Base-by-base conservation (phyloP, 23 tunicate genomes). In the Phallusia fumigata region DNA sequence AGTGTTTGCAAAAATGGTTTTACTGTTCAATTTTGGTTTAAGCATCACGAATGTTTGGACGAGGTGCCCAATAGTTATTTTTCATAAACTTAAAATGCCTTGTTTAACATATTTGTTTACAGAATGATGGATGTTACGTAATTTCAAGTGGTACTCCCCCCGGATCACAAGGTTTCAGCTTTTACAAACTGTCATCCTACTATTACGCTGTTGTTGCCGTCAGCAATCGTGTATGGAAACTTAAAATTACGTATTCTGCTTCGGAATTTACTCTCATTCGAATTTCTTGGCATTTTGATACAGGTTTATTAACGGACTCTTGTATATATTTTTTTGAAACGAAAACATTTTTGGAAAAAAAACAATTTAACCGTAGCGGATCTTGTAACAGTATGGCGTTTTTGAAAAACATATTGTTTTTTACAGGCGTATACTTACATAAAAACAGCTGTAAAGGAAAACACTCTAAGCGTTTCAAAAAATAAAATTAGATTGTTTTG, bases 141-240 rank as follows among this genome's bases (percentile, higher is more conserved):
- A 58, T 58, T 58, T 58, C 69, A 58, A 58, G 69, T 24, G 69
- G 69, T 8, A 58, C 69, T 58, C 26, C 69, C 11, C 69, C 69
- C 1, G 28, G 15, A 8, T 58, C 69, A 6, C 15, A 24, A 1
- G 69, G 69, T 22, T 58, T 6, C 16, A 58, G 69, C 69, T 58
- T 58, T 58, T 58, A 21, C 28, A 58, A 58, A 24, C 28, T 58
- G 69, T 24, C 28, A 58, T 21, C 26, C 3, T 21, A 58, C 28
- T 58, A 58, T 58, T 58, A 58, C 69, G 69, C 69, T 13, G 26
- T 58, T 5, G 69, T 58, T 8, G 28, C 69, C 16, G 28, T 21
- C 69, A 24, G 16, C 13, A 24, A 5, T 58, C 69, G 28, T 21
- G 69, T 58, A 6, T 58, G 69, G 69, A 58, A 13, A 58, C 28